phyloP scores from a whole-genome alignment of 1,140 invertebrate genomes.

The Olivierus martensii region DNA sequence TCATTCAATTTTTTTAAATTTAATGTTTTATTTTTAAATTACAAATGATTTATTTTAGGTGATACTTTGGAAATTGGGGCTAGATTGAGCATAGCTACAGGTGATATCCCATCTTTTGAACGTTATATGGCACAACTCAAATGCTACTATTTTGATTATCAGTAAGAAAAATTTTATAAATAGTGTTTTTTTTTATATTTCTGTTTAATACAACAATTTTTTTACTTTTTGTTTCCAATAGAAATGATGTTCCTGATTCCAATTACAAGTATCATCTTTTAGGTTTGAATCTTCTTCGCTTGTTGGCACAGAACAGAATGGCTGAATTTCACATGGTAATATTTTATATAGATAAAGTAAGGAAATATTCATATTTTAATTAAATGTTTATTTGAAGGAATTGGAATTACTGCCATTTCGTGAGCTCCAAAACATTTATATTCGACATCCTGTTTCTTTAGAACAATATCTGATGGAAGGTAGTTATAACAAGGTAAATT shows the following conservation, averaged over 20 bases:
- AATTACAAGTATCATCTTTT: slow-evolving; percentile 89
- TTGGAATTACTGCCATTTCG: slow-evolving; percentile 86
- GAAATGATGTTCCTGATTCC: slow-evolving; percentile 71
- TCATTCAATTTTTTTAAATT: not conserved
- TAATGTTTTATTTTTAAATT: not conserved
- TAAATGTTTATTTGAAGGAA: slow-evolving; percentile 39
- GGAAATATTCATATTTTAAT: not conserved
- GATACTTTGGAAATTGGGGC: slow-evolving; percentile 92
- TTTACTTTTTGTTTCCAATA: too few species aligned
- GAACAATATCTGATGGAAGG: slow-evolving; percentile 99
- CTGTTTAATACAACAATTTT: not conserved
- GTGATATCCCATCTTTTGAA: slow-evolving; percentile 90
- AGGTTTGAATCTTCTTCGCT: slow-evolving; percentile 85
- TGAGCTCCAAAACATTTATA: slow-evolving; percentile 89
- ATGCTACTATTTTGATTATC: slow-evolving; percentile 95
- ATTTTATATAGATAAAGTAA: slow-evolving; percentile 1
- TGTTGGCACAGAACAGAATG: slow-evolving; percentile 91
- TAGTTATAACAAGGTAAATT: slow-evolving; percentile 91
- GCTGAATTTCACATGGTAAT: slow-evolving; percentile 91
- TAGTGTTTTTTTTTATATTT: not conserved
- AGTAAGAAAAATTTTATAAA: slow-evolving; percentile 42
- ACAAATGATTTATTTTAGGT: slow-evolving; percentile 31
- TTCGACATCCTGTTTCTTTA: slow-evolving; percentile 83
- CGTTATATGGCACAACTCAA: slow-evolving; percentile 93
- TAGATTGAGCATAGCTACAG: slow-evolving; percentile 79